Evolutionary conservation across 2,888 invertebrate genomes (phyloP).

Genomic region (Apodemia zela): DNA sequence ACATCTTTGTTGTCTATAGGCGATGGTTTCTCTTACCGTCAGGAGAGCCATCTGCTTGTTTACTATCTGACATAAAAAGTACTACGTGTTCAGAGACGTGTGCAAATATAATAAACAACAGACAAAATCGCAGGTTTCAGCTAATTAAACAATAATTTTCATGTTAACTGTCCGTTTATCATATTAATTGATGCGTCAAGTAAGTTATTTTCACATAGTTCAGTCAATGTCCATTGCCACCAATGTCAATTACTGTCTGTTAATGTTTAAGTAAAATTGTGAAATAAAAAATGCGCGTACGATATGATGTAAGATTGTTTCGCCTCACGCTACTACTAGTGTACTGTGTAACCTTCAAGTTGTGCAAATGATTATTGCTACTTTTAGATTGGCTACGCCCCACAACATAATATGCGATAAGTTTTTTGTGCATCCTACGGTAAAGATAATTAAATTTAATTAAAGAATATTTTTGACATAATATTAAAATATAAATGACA

Average conservation of each 20-base stretch:
- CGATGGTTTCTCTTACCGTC: too few relatives aligned
- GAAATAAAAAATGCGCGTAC: slow-evolving; percentile 3
- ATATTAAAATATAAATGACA: too few relatives aligned
- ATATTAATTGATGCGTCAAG: slow-evolving; percentile 3
- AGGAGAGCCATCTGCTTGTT: too few relatives aligned
- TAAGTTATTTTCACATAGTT: slow-evolving; percentile 1
- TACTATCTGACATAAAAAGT: too few relatives aligned
- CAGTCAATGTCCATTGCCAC: slow-evolving; percentile 6
- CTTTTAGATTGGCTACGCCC: not conserved
- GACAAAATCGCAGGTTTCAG: too few relatives aligned
- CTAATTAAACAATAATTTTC: not conserved
- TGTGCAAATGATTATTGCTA: slow-evolving; percentile 10
- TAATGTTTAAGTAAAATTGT: not conserved
- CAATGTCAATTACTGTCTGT: slow-evolving; percentile 11
- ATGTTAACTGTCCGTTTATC: not conserved
- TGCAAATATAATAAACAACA: not conserved
- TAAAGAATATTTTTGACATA: too few relatives aligned
- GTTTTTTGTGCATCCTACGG: too few relatives aligned
- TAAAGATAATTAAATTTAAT: too few relatives aligned
- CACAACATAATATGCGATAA: too few relatives aligned
- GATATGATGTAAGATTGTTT: slow-evolving; percentile 3
- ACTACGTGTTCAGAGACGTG: too few relatives aligned
- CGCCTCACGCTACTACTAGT: not conserved
- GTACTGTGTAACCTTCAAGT: not conserved
- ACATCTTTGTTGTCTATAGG: too few relatives aligned